Base-by-base conservation (phyloP, 2,797 vertebrate genomes). In the Parauchenoglanis ngamensis region DNA sequence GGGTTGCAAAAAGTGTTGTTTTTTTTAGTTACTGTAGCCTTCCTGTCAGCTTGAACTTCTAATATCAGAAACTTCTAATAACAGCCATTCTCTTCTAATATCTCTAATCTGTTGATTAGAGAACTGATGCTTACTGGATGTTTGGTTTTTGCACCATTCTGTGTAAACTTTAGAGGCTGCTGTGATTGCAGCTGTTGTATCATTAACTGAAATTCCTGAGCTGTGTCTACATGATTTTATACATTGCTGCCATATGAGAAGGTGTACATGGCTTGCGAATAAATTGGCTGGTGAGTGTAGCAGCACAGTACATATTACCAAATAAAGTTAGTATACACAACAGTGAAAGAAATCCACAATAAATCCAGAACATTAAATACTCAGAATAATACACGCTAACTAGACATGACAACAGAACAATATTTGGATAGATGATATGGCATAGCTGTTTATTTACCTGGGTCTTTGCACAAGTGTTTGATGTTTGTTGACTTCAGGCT, bases 401-500 rank as follows among this genome's bases (percentile, higher is more conserved):
- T 15, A n/a, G 5, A 49, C 10, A 73, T 8, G 70, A 73, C 40
- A 56, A 31, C 3, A 57, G 15, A 57, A 19, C n/a, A 13, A 63
- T 81, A 46, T 46, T 44, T 63, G 23, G 23, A 61, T 63, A 63
- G 23, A n/a, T 46, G 8, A 63, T n/a, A 35, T 57, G 11, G 54
- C 56, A 65, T 31, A 19, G 35, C 12, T 25, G 21, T 82, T 89
- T 87, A 86, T 87, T 88, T 88, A 46, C 52, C 52, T 56, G 28
- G 80, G 52, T 77, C 80, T 35, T 83, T 80, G 85, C 67, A 49
- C 59, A 85, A 87, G 65, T 85, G 84, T 17, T 28, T 84, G 87
- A 57, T 88, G 86, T 84, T 91, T 89, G 85, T 86, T 90, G 88
- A 89, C 86, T 85, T 76, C 54, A 57, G 59, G 81, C 59, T 73